Evolutionary conservation across 2,888 invertebrate species (phyloP).

Genomic region (Poecilobothrus nobilitatus): DNA sequence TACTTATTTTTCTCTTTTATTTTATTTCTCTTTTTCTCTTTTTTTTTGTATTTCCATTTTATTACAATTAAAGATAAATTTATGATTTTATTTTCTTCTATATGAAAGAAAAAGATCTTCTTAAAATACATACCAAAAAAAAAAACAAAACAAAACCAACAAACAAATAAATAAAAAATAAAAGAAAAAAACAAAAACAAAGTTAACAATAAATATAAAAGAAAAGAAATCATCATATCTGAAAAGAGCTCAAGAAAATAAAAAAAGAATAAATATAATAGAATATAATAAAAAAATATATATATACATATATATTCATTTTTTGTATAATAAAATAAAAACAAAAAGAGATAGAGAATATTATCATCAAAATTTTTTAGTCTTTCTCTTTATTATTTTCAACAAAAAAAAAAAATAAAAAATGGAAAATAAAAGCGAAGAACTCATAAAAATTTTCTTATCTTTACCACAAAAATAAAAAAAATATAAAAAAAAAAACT

Average conservation of each 20-base stretch:
- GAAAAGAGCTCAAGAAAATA: background rate
- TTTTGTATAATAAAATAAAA: background rate
- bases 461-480: background rate
- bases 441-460: conserved; percentile 3
- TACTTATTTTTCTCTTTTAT: background rate
- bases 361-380: background rate
- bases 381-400: conserved; percentile 1
- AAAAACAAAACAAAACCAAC: background rate
- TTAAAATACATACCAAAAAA: background rate
- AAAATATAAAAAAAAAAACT: background rate
- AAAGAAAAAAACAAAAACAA: background rate
- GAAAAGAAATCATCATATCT: too few relatives aligned
- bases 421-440: background rate
- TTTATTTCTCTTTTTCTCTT: background rate
- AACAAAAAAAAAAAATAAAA: background rate
- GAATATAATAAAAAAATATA: background rate
- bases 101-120: background rate
- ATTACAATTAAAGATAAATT: conserved; percentile 1
- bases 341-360: background rate
- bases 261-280: background rate
- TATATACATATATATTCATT: background rate
- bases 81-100: background rate
- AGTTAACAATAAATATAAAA: too few relatives aligned
- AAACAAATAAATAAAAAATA: background rate
- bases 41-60: background rate